Percentiles rank a stretch among this genome's conserved stretches.
Evolutionary conservation across 2,797 vertebrate genomes (phyloP).

Genomic region (Poeciliopsis paucimaculata): DNA sequence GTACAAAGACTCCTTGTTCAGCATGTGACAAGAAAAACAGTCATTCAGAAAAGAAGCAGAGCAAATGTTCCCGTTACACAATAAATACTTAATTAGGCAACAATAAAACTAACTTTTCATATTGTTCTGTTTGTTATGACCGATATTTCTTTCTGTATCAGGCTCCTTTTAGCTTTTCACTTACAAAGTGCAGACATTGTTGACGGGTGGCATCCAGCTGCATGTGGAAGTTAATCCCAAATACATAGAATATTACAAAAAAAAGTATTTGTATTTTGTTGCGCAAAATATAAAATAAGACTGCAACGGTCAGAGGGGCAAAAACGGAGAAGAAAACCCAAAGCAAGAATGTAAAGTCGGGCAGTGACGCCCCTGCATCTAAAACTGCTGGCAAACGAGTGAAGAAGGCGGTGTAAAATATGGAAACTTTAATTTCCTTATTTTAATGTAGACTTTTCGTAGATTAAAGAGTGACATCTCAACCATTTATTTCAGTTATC

Average conservation of each 20-base stretch:
- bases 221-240: neutral
- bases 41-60: neutral
- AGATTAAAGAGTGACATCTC: neutral
- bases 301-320: slow-evolving; percentile 20
- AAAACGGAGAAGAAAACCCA: slow-evolving; percentile 20
- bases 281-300: slow-evolving; percentile 34
- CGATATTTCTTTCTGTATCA: neutral
- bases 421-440: slow-evolving; percentile 7
- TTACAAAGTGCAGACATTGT: neutral
- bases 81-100: neutral
- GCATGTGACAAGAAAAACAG: neutral
- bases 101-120: neutral
- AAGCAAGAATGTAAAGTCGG: slow-evolving; percentile 37
- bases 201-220: neutral
- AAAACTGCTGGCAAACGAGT: slow-evolving; percentile 67
- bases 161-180: neutral
- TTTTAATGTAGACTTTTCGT: neutral
- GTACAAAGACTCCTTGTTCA: slow-evolving; percentile 68
- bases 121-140: neutral
- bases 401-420: slow-evolving; percentile 52
- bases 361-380: neutral
- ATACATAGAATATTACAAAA: neutral
- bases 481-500: neutral
- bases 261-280: neutral
- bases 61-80: neutral